Evolutionary conservation across 2,113 vertebrate genomes (phyloP).

Genomic region (Oreotrochilus melanogaster): DNA sequence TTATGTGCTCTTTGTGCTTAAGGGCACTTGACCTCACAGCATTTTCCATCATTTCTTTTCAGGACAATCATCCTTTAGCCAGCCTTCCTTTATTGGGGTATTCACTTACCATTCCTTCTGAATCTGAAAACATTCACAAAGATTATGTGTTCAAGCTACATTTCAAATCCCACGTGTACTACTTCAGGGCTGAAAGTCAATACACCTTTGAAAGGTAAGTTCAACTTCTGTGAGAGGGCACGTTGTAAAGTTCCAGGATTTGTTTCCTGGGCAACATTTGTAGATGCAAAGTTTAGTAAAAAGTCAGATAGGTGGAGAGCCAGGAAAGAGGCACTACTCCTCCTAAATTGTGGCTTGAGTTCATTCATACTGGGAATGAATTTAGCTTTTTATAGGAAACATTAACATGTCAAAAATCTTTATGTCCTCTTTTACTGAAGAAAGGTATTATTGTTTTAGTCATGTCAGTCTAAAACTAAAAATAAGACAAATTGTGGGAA

Average conservation of each 20-base stretch:
- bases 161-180: conserved; percentile 99
- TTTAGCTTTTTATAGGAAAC: neutral
- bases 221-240: neutral
- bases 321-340: neutral
- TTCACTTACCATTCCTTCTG: conserved; percentile 91
- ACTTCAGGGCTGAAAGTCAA: conserved; percentile 97
- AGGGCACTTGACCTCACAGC: neutral
- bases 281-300: neutral
- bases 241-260: neutral
- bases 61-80: conserved; percentile 97
- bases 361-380: neutral
- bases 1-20: neutral
- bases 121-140: conserved; percentile 97
- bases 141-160: conserved; percentile 98
- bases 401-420: neutral
- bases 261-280: neutral
- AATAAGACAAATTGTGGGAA: neutral
- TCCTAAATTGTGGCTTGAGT: neutral
- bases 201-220: conserved; percentile 94
- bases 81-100: conserved; percentile 96
- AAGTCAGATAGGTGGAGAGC: neutral
- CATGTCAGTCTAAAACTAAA: neutral
- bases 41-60: neutral
- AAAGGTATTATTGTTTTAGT: neutral
- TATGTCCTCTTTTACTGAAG: neutral